These are phyloP conservation scores for Chironomus tentans DNA, from an alignment of 2,888 invertebrate species.

Conservation along the genomic window DNA sequence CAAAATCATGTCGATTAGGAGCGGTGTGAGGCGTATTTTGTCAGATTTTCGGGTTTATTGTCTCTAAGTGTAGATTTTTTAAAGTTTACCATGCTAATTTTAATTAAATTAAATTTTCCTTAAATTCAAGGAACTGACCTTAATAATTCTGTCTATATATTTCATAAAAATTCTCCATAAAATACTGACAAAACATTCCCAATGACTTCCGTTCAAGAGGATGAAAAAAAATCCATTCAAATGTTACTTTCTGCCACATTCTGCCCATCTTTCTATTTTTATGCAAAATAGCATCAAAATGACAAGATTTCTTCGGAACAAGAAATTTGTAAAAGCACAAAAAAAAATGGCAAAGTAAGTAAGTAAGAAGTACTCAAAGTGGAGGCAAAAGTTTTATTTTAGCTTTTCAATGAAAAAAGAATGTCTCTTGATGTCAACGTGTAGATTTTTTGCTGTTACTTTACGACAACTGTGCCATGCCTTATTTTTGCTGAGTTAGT, in stretches of 20 bases:
- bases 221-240: constrained; percentile 1
- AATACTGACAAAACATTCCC: no score
- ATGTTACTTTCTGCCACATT: neutral
- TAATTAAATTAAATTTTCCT: no score
- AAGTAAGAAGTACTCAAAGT: neutral
- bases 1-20: no score
- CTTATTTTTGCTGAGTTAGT: no score
- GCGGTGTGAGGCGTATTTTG: no score
- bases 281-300: constrained; percentile 5
- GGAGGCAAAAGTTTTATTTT: neutral
- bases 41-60: no score
- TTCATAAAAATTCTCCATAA: no score
- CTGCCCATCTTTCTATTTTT: neutral
- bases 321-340: neutral
- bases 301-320: neutral
- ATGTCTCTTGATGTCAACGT: neutral
- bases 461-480: neutral
- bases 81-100: no score
- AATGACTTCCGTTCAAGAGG: no score
- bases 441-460: neutral
- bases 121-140: no score
- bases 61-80: no score
- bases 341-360: neutral
- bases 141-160: no score
- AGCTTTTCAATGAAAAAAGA: neutral